Evolutionary conservation across 2,113 vertebrate species (phyloP).

Genomic region (Myiagra hebetior): DNA sequence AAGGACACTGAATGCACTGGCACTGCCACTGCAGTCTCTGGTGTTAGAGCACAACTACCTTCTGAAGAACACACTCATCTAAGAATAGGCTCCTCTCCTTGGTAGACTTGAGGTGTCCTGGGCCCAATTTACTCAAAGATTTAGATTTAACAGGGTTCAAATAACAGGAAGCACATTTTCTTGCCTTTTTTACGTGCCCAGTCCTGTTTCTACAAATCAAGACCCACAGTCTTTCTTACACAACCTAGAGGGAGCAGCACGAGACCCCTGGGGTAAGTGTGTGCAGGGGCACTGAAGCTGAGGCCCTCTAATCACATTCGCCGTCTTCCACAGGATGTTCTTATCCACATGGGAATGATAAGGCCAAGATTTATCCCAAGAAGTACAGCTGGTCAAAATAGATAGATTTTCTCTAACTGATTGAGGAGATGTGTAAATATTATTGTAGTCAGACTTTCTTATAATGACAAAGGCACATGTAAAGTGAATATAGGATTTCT

Average conservation of each 20-base stretch:
- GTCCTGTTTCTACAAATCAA: not conserved
- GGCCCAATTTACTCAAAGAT: not conserved
- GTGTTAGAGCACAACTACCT: not conserved
- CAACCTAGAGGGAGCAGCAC: not conserved
- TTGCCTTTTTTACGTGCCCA: not conserved
- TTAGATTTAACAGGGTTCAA: not conserved
- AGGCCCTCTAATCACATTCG: not conserved
- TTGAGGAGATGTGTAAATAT: not conserved
- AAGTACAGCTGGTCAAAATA: not conserved
- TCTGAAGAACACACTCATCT: not conserved
- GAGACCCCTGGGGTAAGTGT: not conserved
- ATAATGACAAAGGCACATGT: not conserved
- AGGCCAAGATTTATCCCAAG: not conserved
- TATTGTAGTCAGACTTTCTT: not conserved
- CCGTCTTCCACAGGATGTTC: not conserved
- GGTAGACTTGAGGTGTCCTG: not conserved
- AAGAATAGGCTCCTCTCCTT: not conserved
- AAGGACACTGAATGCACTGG: not conserved
- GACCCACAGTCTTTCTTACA: not conserved
- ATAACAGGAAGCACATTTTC: not conserved
- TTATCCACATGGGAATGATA: not conserved
- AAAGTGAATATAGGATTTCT: not conserved
- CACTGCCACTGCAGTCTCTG: not conserved
- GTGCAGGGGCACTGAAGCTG: fast-evolving
- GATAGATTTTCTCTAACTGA: conserved; percentile 14